Evolutionary conservation across 2,797 vertebrate species (phyloP).

Genomic region (Diceros bicornis): DNA sequence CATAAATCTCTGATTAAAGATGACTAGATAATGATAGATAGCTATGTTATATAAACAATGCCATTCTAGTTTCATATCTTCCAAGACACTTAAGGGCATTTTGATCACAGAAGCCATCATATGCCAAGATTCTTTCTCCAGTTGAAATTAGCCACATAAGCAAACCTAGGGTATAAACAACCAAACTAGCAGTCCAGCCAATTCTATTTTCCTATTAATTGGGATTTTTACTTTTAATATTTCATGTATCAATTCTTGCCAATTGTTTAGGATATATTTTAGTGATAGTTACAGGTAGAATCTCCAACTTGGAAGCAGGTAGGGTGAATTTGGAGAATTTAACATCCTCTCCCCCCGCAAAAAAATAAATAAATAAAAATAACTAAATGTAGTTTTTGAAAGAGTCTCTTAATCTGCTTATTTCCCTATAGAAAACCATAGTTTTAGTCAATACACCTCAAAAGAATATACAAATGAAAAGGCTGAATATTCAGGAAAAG

Average conservation of each 20-base stretch:
- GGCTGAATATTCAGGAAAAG: not conserved
- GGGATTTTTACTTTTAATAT: constrained; percentile 7
- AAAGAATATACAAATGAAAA: not conserved
- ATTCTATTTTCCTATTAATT: constrained; percentile 30
- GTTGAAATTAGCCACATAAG: constrained; percentile 29
- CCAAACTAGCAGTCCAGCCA: not conserved
- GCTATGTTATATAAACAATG: constrained; percentile 30
- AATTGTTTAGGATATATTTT: not conserved
- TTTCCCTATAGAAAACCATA: constrained; percentile 23
- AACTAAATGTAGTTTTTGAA: constrained; percentile 33
- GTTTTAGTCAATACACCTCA: not conserved
- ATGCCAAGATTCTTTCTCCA: not conserved
- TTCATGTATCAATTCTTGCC: constrained; percentile 5
- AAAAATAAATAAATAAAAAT: too few species aligned
- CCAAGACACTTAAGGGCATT: not conserved
- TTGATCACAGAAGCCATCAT: not conserved
- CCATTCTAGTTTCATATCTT: not conserved
- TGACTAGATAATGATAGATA: constrained; percentile 5
- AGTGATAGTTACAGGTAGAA: not conserved
- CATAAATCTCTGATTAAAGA: constrained; percentile 63
- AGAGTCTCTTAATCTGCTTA: constrained; percentile 12
- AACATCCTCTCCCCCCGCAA: not conserved
- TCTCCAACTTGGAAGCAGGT: not conserved
- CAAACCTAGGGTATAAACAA: constrained; percentile 6
- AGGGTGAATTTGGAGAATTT: not conserved